Evolutionary conservation across 2,797 vertebrate genomes (phyloP), one percentile per base, ranked within the genome.

Genomic region (Toxotes lorentzi): DNA sequence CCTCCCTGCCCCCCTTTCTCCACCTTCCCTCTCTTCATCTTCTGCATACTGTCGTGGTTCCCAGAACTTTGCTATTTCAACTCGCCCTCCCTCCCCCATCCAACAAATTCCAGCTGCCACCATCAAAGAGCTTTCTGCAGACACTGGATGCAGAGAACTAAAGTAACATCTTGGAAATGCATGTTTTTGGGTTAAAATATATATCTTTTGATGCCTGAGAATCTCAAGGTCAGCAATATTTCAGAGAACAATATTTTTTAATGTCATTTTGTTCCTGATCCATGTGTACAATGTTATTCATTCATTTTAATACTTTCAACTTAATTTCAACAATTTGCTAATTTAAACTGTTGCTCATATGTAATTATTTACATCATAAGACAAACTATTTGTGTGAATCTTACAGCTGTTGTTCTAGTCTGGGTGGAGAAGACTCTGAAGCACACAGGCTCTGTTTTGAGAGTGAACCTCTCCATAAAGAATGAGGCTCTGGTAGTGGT

Each of bases 71-170:
- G 90, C 89, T 91, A 79, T 86, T 91, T 90, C 78, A 82, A 74
- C 82, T 78, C 4, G 17, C 64, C 81, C 70, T 73, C 88, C 78
- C 85, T 78, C 74, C 83, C 88, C 84, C 83, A 41, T 56, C 69
- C 85, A 82, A 76, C 84, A 88, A 89, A 91, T 93, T 94, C 91
- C 92, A 91, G 86, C 86, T 89, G 88, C 81, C 80, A 85, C 76
- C 86, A 89, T 88, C 86, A 93, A 89, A 93, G 85, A 71, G 63
- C 45, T 84, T 78, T 88, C 59, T 57, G 80, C 82, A 87, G 81
- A 82, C 61, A 70, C 45, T 73, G 54, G 56, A 78, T 75, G 83
- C 53, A 78, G 76, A 81, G 67, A 50, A 59, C 24, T 32, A 14
- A 38, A 70, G 53, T 3, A 35, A 19, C 17, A 48, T 38, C 11